A percentile compares a stretch with the other conserved stretches of the same genome.
These are phyloP conservation scores for Idaea biselata DNA, from an alignment of 2,888 invertebrate species.

Conservation along the genomic window DNA sequence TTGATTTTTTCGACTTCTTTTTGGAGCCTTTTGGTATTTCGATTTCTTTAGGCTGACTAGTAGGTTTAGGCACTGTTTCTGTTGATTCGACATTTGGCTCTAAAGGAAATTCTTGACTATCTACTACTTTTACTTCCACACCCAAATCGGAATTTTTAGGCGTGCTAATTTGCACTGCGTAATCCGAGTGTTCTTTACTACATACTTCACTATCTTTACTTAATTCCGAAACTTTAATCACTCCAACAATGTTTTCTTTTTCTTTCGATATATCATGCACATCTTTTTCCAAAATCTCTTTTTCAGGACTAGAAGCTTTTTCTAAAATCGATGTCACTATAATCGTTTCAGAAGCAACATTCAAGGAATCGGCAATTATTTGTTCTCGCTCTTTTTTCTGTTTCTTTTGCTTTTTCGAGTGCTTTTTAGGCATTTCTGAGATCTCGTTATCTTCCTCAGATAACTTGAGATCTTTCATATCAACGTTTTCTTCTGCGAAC, in stretches of 20 bases:
- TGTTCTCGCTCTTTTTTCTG: conserved; percentile 6
- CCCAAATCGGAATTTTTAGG: background rate
- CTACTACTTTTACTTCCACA: background rate
- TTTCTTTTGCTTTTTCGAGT: conserved; percentile 11
- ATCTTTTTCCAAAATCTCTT: background rate
- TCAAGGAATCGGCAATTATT: background rate
- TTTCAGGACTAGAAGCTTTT: background rate
- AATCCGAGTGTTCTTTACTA: background rate
- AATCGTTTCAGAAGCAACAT: background rate
- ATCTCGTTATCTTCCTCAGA: conserved; percentile 16
- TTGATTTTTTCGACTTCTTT: conserved; percentile 15
- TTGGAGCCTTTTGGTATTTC: conserved; percentile 14
- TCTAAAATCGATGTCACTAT: background rate
- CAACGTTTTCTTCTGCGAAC: conserved; percentile 27
- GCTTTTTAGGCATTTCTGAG: conserved; percentile 4
- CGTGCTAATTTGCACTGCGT: background rate
- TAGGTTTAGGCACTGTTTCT: background rate
- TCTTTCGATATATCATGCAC: background rate
- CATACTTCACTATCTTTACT: background rate
- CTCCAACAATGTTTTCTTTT: conserved; percentile 1
- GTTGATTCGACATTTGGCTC: background rate
- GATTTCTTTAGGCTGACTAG: background rate
- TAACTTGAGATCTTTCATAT: conserved; percentile 34
- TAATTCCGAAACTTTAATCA: conserved; percentile 3
- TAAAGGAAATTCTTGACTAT: background rate